Evolutionary conservation across 2,888 invertebrate genomes (phyloP), one percentile per base, ranked within the genome.

Genomic region (Atethmia centrago): DNA sequence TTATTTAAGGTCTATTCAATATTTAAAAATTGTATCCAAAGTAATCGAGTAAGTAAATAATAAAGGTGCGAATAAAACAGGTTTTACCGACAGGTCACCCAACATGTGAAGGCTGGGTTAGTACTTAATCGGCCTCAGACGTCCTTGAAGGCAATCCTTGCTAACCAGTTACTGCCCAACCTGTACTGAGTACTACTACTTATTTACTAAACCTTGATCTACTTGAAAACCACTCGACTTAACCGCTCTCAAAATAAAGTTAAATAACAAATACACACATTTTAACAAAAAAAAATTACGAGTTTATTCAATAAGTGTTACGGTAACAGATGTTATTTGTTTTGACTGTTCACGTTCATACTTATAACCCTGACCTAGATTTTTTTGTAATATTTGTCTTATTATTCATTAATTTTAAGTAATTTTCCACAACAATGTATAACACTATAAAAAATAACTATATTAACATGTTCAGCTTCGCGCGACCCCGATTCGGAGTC

Each of bases 181-280:
- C 61, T 47, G 68, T 64, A 68, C 16, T 3, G 2, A 14, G 9
- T 62, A 31, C 16, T 64, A 28, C 47, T 53, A 70, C 63, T 69
- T 66, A 45, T 28, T 64, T 10, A 53, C 49, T 47, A 63, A 82
- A 75, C 81, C 82, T 82, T 82, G 81, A 82, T 82, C 81, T 61
- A 82, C 81, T 82, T 82, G 53, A 40, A 36, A 36, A 75, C 65
- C 75, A 63, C 74, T 71, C 31, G 65, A 70, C 63, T 70, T 67
- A 56, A 72, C 72, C 25, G 59, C 64, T 68, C 75, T 67, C 53
- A 53, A 71, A 70, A 64, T 77, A 49, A 65, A 71, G 64, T 59
- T 70, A 70, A 72, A 67, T 51, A 47, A 63, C 51, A 64, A 66
- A 58, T 45, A 51, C n/a, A 56, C 28, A 67, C 28, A 12, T 56